Percentiles rank a stretch among this genome's conserved stretches.
Conservation (phyloP, 2,113 vertebrate species). For the Columba janthina region DNA sequence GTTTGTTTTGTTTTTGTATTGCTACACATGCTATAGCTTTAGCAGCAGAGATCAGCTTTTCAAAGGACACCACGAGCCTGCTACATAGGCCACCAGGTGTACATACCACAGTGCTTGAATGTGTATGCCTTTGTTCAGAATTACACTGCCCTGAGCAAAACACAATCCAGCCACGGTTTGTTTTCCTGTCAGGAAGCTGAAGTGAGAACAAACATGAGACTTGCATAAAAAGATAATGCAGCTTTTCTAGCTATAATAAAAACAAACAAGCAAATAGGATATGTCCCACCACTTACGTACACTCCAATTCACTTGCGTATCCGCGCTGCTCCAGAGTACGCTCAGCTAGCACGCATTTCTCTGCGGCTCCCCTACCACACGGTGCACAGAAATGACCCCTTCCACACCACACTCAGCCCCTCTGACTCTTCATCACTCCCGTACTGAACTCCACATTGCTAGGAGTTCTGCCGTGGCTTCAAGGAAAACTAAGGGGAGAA, state of each 20-base stretch:
- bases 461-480: background rate
- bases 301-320: background rate
- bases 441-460: background rate
- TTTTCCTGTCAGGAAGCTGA: background rate
- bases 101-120: background rate
- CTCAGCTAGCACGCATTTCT: background rate
- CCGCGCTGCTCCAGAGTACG: background rate
- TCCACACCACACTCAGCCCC: background rate
- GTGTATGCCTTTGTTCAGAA: background rate
- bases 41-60: background rate
- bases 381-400: background rate
- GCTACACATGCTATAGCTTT: rapidly evolving
- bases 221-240: background rate
- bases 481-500: background rate
- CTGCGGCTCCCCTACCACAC: background rate
- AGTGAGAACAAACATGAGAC: background rate
- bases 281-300: background rate
- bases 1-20: background rate
- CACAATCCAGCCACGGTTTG: background rate
- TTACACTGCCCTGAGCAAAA: background rate
- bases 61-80: rapidly evolving
- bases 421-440: background rate
- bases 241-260: background rate
- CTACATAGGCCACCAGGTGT: background rate
- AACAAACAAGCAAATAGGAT: background rate